Base-by-base conservation (phyloP, 2,113 vertebrate genomes). In the Psephotus haematonotus region DNA sequence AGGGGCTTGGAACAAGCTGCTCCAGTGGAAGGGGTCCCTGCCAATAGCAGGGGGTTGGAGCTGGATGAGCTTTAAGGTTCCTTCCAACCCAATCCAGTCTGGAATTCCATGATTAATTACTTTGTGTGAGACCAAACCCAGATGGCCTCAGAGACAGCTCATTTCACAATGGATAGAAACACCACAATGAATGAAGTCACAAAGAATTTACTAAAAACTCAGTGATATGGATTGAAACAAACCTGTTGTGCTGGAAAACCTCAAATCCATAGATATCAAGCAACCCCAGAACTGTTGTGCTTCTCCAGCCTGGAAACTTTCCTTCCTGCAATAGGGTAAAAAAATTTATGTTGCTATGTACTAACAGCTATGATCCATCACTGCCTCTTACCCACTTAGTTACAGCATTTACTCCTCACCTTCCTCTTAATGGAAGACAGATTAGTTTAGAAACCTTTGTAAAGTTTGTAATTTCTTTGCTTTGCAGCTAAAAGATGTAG, bases 211-310 rank as follows among this genome's bases (percentile, higher is more conserved):
- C 43, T 72, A 33, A 35, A 47, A 91, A 35, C 27, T 44, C 63
- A 35, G 9, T 74, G 17, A 55, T 27, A 27, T 2, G 3, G 24
- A 88, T 0, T 27, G 23, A 52, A 50, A 78, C 96, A 62, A 84
- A 99, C 99, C 99, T 99, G 98, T 99, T 99, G 95, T 99, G 97
- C 94, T 99, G 99, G 97, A 99, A 99, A 77, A 99, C 99, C 88
- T 99, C 99, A 88, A 99, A 99, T 11, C 99, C 99, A 29, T 99
- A 99, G 94, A 99, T 99, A 82, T 99, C 99, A 86, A 99, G 97
- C 77, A 99, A 98, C 27, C 99, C 99, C 20, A 99, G 98, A 85
- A 99, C 99, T 0, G 99, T 99, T 72, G 97, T 98, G 72, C 97
- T 99, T 77, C 99, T 98, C 95, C 95, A 98, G 60, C 98, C 98